Conservation (phyloP, 2,797 vertebrate species). For the Mormyrops boulengeri region DNA sequence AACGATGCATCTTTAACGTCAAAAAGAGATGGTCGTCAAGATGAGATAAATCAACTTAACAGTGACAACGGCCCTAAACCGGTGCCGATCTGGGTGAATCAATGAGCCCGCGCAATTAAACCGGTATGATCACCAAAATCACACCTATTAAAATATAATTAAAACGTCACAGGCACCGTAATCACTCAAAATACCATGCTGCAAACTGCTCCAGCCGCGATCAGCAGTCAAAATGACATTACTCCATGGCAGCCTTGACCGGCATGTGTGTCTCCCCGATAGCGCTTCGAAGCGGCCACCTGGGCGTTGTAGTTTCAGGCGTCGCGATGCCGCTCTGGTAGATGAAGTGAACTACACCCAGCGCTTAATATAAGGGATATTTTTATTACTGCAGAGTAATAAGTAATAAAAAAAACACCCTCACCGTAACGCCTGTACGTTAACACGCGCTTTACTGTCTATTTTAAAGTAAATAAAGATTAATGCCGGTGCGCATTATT, state of each 20-base stretch:
- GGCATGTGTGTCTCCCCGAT: not conserved
- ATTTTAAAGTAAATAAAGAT: not conserved
- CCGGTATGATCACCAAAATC: too few relatives aligned
- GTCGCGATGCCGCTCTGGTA: not conserved
- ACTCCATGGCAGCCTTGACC: not conserved
- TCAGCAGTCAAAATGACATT: not conserved
- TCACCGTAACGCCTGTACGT: not conserved
- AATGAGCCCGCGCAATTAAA: not conserved
- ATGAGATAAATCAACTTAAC: not conserved
- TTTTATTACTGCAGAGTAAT: not conserved
- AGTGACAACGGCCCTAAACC: not conserved
- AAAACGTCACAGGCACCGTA: not conserved
- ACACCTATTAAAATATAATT: not conserved
- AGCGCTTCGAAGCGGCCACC: not conserved
- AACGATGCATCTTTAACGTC: slow-evolving; percentile 35
- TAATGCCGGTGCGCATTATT: not conserved
- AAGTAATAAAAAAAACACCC: not conserved
- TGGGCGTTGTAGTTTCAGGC: not conserved
- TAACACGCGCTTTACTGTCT: not conserved
- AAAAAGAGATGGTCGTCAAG: not conserved
- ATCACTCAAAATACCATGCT: not conserved
- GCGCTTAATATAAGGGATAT: not conserved
- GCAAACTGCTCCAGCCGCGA: not conserved
- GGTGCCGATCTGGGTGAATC: not conserved
- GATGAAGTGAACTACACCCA: not conserved